A percentile compares a stretch with the other conserved stretches of the same genome.
These are phyloP conservation scores for Epinephelus fuscoguttatus DNA, from an alignment of 2,113 vertebrate species.

Conservation along the genomic window DNA sequence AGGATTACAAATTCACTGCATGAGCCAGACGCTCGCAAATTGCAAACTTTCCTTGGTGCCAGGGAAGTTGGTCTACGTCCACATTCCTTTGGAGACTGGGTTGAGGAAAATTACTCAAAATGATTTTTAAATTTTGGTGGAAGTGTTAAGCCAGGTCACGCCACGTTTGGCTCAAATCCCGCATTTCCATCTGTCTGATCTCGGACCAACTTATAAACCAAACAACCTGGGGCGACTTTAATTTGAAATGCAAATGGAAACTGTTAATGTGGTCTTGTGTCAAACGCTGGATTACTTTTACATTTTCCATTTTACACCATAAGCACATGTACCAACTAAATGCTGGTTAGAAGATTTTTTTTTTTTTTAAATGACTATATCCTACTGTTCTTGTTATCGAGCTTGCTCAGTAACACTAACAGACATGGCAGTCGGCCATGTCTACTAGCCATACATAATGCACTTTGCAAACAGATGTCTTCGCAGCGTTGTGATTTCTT, in stretches of 20 bases:
- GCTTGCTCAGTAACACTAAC: conserved; percentile 12
- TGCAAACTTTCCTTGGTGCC: not conserved
- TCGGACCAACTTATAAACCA: not conserved
- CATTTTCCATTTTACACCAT: not conserved
- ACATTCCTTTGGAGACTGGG: not conserved
- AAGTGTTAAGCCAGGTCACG: not conserved
- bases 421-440: conserved; percentile 12
- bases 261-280: not conserved
- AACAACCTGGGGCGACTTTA: not conserved
- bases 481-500: conserved; percentile 20
- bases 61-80: not conserved
- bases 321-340: conserved; percentile 11
- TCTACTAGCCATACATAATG: conserved; percentile 18
- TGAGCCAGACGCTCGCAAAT: not conserved
- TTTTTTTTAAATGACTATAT: not conserved
- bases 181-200: conserved; percentile 6
- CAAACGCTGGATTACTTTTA: conserved; percentile 17
- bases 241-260: conserved; percentile 8
- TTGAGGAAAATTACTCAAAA: not conserved
- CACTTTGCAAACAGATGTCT: conserved; percentile 48
- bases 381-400: conserved; percentile 9
- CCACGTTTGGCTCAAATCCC: not conserved
- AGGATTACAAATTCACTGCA: not conserved
- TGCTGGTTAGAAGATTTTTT: not conserved
- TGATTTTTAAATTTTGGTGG: not conserved